These are phyloP conservation scores for Drosophila vallismaia DNA, from an alignment of 2,888 invertebrate genomes.

Conservation along the genomic window DNA sequence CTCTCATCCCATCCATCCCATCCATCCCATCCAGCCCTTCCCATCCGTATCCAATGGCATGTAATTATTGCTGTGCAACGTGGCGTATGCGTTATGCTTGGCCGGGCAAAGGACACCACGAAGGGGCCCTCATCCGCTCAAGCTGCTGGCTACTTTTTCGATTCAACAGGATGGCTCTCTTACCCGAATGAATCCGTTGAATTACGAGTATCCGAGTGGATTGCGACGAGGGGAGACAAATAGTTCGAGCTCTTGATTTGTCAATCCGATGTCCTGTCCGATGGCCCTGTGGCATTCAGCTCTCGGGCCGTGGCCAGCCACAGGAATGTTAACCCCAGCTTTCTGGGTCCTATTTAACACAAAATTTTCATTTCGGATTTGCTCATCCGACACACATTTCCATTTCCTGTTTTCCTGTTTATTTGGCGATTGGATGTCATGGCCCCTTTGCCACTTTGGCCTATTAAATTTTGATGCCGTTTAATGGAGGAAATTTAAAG, in stretches of 20 bases:
- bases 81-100: slow-evolving; percentile 80
- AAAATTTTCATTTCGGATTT: slow-evolving; percentile 32
- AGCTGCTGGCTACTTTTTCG: slow-evolving; percentile 44
- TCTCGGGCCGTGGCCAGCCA: slow-evolving; percentile 11
- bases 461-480: slow-evolving; percentile 14
- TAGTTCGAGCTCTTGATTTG: slow-evolving; percentile 62
- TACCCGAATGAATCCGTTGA: slow-evolving; percentile 33
- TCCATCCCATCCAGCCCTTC: too few species aligned
- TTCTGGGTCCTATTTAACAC: slow-evolving; percentile 11
- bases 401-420: slow-evolving; percentile 41
- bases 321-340: slow-evolving; percentile 5
- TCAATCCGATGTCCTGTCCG: slow-evolving; percentile 39
- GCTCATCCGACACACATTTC: slow-evolving; percentile 31
- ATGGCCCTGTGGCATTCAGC: slow-evolving; percentile 38
- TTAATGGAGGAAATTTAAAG: slow-evolving; percentile 25
- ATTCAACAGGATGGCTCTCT: slow-evolving; percentile 25
- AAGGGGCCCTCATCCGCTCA: slow-evolving; percentile 4
- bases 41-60: slow-evolving; percentile 73
- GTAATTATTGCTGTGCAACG: slow-evolving; percentile 80
- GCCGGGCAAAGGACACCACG: slow-evolving; percentile 62
- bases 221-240: slow-evolving; percentile 40
- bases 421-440: background rate
- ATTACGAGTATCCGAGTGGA: slow-evolving; percentile 24
- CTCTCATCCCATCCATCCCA: slow-evolving; percentile 9
- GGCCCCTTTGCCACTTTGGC: slow-evolving; percentile 16